These are phyloP conservation scores for Elegia similella DNA, from an alignment of 2,888 invertebrate species.

Conservation along the genomic window DNA sequence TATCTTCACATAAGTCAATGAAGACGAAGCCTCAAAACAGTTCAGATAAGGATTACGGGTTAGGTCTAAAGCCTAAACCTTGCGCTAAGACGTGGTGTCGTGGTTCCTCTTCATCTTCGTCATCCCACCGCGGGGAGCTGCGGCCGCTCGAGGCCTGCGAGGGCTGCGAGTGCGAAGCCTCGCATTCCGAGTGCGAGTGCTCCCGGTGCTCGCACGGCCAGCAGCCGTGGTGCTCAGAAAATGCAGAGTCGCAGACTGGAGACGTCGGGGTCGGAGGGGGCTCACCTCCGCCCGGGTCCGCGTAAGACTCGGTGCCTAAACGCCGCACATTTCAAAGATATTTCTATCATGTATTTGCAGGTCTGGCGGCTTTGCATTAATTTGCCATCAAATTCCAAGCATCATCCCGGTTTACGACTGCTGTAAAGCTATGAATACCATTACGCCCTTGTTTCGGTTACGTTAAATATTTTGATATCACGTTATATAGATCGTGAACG, in stretches of 20 bases:
- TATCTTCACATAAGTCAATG: too few relatives aligned
- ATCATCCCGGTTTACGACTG: conserved; percentile 25
- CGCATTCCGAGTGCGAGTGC: conserved; percentile 61
- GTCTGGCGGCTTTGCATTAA: conserved; percentile 2
- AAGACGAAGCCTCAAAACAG: conserved; percentile 25
- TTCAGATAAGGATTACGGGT: conserved; percentile 31
- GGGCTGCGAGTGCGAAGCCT: conserved; percentile 57
- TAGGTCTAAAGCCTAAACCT: conserved; percentile 57
- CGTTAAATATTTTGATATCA: conserved; percentile 28
- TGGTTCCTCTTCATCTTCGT: conserved; percentile 68
- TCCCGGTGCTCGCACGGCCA: conserved; percentile 75
- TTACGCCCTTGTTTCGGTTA: conserved; percentile 32
- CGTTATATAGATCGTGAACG: conserved; percentile 38
- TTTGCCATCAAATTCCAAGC: conserved; percentile 13
- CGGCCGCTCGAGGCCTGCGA: conserved; percentile 73
- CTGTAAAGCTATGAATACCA: conserved; percentile 39
- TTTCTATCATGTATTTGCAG: background rate
- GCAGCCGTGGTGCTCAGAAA: conserved; percentile 74
- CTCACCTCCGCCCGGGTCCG: conserved; percentile 73
- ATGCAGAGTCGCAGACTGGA: conserved; percentile 76
- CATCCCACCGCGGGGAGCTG: conserved; percentile 73
- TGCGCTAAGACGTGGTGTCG: conserved; percentile 67
- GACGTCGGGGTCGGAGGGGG: conserved; percentile 74
- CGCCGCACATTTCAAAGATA: conserved; percentile 37
- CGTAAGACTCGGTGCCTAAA: conserved; percentile 74